Base-by-base conservation (phyloP, 2,888 invertebrate species). In the Drosophila paramelanica region DNA sequence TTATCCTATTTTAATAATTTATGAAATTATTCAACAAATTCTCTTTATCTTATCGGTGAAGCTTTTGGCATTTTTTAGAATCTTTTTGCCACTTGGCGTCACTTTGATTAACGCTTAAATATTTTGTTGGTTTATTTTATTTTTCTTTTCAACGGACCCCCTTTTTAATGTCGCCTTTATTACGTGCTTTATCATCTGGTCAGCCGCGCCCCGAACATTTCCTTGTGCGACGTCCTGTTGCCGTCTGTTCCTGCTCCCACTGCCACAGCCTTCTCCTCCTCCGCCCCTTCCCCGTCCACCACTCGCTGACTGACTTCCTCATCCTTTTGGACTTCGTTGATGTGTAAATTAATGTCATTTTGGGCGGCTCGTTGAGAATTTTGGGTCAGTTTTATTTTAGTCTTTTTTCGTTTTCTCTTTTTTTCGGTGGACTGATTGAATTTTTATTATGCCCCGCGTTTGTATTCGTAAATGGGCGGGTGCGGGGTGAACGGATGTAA, bases 261-360 rank as follows among this genome's bases (percentile, higher is more conserved):
- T 8, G 31, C 31, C 8, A 8, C 23, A 23, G 23, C 31, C 27
- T 7, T 27, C 2, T 27, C 0, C 27, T 36, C 42, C 2, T 4
- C 33, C 4, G 4, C 33, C 31, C 8, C 8, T 33, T 5, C 11
- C n/a, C 11, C n/a, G 36, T 23, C 17, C 1, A 33, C 36, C 25
- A 1, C 14, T 33, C 39, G 5, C 45, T 20, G 36, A 14, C 14
- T 45, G 55, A 55, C 36, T 55, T 13, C 47, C 45, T 46, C 38
- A 43, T 25, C 57, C 47, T 42, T 70, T 70, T 64, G 59, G 67
- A 85, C 89, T 79, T 81, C 88, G 85, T 66, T 85, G 85, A 85
- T 85, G 85, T 89, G 85, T 85, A 85, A 85, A 85, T 89, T 85
- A 88, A 88, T 89, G 89, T 85, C 85, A 81, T 81, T 89, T 83